Base-by-base conservation (phyloP, 2,797 vertebrate species). In the Anguilla marmorata region DNA sequence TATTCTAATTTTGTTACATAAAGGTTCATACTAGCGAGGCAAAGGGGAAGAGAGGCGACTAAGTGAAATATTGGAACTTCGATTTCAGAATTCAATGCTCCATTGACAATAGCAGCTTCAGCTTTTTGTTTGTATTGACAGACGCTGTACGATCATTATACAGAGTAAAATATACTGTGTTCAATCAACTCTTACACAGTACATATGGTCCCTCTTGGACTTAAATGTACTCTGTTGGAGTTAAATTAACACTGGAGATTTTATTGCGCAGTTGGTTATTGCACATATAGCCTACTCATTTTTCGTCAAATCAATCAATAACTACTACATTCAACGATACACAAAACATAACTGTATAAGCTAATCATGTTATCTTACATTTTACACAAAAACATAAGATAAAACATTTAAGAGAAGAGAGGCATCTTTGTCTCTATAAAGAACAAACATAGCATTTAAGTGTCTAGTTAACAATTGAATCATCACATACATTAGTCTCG, bases 1-100 rank as follows among this genome's bases (percentile, higher is more conserved):
- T 93, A 63, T 91, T 94, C 90, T 96, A 94, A 96, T 96, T 95
- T 95, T 93, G 91, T 95, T 95, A 92, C 93, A 93, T 94, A 94
- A 93, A 95, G 96, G 95, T 96, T 97, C 97, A 95, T 94, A 93
- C 93, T 94, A 91, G 84, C 91, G 92, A 92, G 89, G 87, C 56
- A 72, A 87, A 87, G 90, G 37, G 79, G 89, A 91, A 84, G 48
- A 66, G 27, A 48, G 9, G 11, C 21, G n/a, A 56, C 24, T 11
- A 12, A 48, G 24, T 45, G 48, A 84, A 84, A 84, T 16, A 63
- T 58, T 30, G 72, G 50, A 86, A 76, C n/a, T 33, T 2, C 85
- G 85, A 24, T 89, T 74, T 21, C 19, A 69, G 33, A 21, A 50
- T 69, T 27, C 41, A 41, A 69, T 86, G 33, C 21, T 69, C n/a